Conservation (phyloP, 2,888 invertebrate genomes). For the Tetragonisca angustula region DNA sequence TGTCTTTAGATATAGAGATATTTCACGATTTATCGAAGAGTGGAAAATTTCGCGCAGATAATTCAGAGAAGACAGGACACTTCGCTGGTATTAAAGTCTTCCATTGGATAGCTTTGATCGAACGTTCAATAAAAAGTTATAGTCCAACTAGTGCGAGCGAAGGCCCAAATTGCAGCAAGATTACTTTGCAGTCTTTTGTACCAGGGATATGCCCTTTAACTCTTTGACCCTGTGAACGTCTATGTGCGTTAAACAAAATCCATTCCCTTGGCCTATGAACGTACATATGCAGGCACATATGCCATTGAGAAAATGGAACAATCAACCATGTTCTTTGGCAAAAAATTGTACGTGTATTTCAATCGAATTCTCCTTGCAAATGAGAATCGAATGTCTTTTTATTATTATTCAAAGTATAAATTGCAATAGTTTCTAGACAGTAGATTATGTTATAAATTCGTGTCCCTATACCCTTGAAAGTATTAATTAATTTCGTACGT, state of each 20-base stretch:
- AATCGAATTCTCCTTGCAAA: background rate
- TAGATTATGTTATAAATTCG: no score
- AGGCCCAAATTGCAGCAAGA: slow-evolving; percentile 1
- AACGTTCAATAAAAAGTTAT: background rate
- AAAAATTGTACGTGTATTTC: background rate
- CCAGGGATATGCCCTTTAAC: background rate
- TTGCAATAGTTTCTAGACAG: no score
- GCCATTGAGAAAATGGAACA: background rate
- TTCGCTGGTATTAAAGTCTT: background rate
- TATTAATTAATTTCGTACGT: no score
- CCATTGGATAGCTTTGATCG: background rate
- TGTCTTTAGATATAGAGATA: no score
- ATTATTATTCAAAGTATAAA: no score
- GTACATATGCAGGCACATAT: background rate
- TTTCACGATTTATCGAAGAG: background rate
- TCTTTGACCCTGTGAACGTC: background rate
- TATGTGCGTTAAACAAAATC: slow-evolving; percentile 2
- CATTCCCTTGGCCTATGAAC: background rate
- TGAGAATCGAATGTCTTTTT: background rate
- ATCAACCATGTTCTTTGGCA: no score
- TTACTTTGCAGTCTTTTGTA: background rate
- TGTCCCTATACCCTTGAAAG: no score
- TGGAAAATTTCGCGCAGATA: background rate
- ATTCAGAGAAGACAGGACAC: background rate
- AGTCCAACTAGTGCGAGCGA: background rate